A percentile compares a stretch with the other conserved stretches of the same genome.
Evolutionary conservation across 2,888 invertebrate species (phyloP).

Genomic region (Trachelus stipa): DNA sequence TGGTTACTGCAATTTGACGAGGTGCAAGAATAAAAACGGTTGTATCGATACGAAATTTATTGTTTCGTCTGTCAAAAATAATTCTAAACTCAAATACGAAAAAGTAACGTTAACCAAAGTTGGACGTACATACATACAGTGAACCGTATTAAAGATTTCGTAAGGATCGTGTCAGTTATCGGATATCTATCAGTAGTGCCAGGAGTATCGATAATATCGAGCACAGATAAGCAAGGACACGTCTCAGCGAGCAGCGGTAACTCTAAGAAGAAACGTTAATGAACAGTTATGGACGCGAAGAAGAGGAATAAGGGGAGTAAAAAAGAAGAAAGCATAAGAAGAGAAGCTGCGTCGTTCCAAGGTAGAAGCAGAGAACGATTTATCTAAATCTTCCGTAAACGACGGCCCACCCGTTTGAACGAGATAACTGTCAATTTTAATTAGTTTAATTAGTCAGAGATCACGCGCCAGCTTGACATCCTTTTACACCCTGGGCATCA

Average conservation of each 20-base stretch:
- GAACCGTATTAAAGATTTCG: background rate
- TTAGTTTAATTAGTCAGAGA: constrained; percentile 29
- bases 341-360: constrained; percentile 14
- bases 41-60: background rate
- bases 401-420: constrained; percentile 21
- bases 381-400: constrained; percentile 32
- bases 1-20: background rate
- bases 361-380: constrained; percentile 17
- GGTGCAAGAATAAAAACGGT: background rate
- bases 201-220: background rate
- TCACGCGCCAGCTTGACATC: constrained; percentile 15
- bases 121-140: background rate
- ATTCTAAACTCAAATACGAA: background rate
- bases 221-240: background rate
- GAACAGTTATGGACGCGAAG: background rate
- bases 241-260: background rate
- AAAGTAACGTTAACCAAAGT: background rate
- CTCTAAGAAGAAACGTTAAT: background rate
- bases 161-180: background rate
- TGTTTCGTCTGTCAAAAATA: background rate
- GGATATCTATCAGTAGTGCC: background rate
- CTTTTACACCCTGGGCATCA: background rate
- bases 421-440: constrained; percentile 29
- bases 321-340: background rate
- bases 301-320: background rate